phyloP scores from a whole-genome alignment of 2,113 vertebrate genomes.

The Clupea harengus region DNA sequence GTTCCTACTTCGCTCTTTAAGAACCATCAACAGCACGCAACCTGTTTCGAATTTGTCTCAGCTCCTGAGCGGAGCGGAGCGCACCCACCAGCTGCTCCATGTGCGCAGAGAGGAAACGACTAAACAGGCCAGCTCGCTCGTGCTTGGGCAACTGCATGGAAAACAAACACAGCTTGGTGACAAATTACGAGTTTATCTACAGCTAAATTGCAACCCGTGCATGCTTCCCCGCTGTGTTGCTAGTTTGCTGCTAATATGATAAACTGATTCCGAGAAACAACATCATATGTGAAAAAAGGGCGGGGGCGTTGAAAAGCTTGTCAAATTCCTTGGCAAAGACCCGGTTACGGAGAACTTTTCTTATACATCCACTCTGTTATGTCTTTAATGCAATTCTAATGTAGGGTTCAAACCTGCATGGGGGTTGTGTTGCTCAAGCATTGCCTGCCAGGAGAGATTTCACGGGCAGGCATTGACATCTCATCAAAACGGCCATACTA shows the following conservation, averaged over 20 bases:
- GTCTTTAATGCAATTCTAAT: not conserved
- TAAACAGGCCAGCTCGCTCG: not conserved
- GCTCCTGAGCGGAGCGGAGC: not conserved
- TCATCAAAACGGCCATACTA: not conserved
- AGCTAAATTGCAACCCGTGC: not conserved
- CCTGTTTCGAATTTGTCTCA: constrained; percentile 6
- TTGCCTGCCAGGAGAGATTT: constrained; percentile 19
- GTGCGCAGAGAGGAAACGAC: not conserved
- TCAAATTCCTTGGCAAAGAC: not conserved
- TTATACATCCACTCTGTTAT: not conserved
- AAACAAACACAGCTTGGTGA: constrained; percentile 26
- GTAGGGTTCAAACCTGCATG: not conserved
- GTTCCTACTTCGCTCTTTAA: constrained; percentile 14
- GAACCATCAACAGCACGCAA: constrained; percentile 20
- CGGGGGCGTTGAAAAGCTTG: not conserved
- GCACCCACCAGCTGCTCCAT: not conserved
- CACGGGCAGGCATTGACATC: not conserved
- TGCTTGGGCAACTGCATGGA: not conserved
- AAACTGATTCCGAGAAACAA: constrained; percentile 32
- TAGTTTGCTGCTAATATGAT: constrained; percentile 10
- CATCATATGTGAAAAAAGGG: not conserved
- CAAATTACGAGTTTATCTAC: constrained; percentile 18
- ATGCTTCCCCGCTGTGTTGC: not conserved
- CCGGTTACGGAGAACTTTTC: not conserved
- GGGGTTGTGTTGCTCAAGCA: not conserved